Conservation (phyloP, 2,113 vertebrate species). For the Perca fluviatilis region DNA sequence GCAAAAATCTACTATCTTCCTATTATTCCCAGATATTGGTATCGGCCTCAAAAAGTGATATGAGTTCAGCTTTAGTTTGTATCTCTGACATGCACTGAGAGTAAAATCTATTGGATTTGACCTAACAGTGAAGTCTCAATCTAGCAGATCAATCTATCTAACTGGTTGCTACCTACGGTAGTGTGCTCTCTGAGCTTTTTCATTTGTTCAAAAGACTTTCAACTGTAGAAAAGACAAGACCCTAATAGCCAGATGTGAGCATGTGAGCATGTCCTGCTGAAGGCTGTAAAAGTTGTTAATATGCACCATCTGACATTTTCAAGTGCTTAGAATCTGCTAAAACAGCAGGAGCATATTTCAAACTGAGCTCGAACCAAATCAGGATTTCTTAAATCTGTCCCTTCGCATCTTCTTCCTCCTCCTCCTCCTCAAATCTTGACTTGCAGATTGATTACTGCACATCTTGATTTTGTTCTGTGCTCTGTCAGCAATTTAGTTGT, state of each 20-base stretch:
- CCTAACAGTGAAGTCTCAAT: not conserved
- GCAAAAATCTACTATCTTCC: too few relatives aligned
- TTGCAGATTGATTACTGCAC: conserved; percentile 11
- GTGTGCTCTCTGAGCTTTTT: not conserved
- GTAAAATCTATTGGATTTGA: not conserved
- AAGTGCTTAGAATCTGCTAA: conserved; percentile 15
- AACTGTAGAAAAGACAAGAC: conserved; percentile 1
- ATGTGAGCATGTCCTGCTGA: conserved; percentile 7
- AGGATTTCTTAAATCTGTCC: conserved; percentile 17
- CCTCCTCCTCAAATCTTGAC: not conserved
- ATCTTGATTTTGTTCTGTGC: conserved; percentile 6
- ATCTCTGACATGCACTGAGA: not conserved
- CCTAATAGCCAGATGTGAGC: conserved; percentile 16
- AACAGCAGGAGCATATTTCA: conserved; percentile 52
- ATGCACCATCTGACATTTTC: conserved; percentile 29
- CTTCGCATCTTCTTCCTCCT: not conserved
- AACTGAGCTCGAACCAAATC: conserved; percentile 45
- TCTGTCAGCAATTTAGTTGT: conserved; percentile 14
- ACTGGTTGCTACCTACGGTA: not conserved
- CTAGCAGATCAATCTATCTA: not conserved
- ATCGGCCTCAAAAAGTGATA: not conserved
- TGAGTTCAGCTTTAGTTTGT: not conserved
- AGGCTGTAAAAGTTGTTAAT: conserved; percentile 24
- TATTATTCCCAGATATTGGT: not conserved
- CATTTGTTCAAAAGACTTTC: not conserved